Percentiles rank a stretch among this genome's conserved stretches.
Evolutionary conservation across 2,888 invertebrate genomes (phyloP).

Genomic region (Epicampocera succincta): DNA sequence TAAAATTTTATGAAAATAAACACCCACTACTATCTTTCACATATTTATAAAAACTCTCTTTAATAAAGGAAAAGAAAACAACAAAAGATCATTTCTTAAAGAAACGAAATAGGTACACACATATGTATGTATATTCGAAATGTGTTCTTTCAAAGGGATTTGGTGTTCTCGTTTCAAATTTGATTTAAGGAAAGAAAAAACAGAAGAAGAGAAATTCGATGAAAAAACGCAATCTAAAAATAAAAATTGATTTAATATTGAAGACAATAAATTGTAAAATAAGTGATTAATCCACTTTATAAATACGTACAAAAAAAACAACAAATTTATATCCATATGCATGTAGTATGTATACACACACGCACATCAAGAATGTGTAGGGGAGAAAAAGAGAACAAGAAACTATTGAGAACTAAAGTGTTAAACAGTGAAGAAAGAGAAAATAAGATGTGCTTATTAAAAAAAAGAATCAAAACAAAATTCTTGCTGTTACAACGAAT

Average conservation of each 20-base stretch:
- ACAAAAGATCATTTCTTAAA: slow-evolving; percentile 40
- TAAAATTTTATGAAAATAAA: background rate
- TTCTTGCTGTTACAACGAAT: slow-evolving; percentile 53
- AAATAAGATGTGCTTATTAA: slow-evolving; percentile 52
- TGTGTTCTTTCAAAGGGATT: slow-evolving; percentile 50
- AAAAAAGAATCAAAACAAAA: slow-evolving; percentile 68
- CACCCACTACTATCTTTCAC: slow-evolving; percentile 36
- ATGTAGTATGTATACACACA: background rate
- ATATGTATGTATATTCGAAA: too few species aligned
- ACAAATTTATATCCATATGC: slow-evolving; percentile 34
- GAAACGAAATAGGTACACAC: too few species aligned
- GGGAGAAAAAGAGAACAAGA: slow-evolving; percentile 42
- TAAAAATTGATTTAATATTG: slow-evolving; percentile 69
- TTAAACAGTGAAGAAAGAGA: slow-evolving; percentile 47
- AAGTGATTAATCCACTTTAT: slow-evolving; percentile 65
- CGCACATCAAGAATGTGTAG: slow-evolving; percentile 29
- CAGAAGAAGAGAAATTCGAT: slow-evolving; percentile 36
- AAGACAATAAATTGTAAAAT: slow-evolving; percentile 62
- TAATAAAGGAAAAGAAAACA: slow-evolving; percentile 12
- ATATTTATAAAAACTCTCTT: background rate
- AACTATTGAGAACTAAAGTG: slow-evolving; percentile 17
- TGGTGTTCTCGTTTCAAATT: slow-evolving; percentile 21
- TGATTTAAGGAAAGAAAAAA: slow-evolving; percentile 24
- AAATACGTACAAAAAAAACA: slow-evolving; percentile 50
- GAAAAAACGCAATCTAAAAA: slow-evolving; percentile 61